Evolutionary conservation across 2,113 vertebrate genomes (phyloP), one percentile per base, ranked within the genome.

Genomic region (Glaucidium brasilianum): DNA sequence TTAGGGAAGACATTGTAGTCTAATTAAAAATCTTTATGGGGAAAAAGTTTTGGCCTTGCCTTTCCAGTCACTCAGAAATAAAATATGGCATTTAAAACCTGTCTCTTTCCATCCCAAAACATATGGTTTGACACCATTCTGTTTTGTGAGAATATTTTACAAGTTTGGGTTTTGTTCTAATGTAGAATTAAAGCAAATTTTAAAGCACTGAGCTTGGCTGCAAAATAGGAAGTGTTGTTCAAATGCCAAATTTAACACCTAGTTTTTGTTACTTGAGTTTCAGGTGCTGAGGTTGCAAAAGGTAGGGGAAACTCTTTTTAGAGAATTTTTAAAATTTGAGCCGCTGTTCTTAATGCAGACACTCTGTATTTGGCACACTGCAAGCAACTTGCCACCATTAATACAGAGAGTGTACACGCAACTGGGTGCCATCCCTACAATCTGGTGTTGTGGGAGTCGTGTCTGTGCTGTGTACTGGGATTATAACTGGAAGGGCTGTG

Each of bases 231-330:
- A 93, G 69, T 7, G 8, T 35, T 73, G 69, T 53, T 88, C 49
- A 45, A 35, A 69, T 59, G 93, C 87, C 87, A 96, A 62, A 58
- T 77, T 68, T 93, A 62, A 85, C 88, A 81, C 93, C 90, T 93
- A 93, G 50, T 32, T 94, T 95, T 95, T 95, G 94, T 94, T 92
- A 69, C 66, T 82, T 16, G 21, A 35, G 39, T 64, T 72, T 67
- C 90, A 84, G 86, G 82, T 90, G 90, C 92, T 87, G 67, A 92
- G 78, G 62, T 19, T 96, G 90, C 90, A 87, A 76, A 87, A 90
- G 45, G 15, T 9, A 17, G 34, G 56, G 76, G 43, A 83, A 68
- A 39, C 25, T 50, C 7, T 20, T 34, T 90, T 90, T 71, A 62
- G 58, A 41, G 37, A 53, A 18, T 68, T 88, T 81, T 62, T 14